Percentiles rank a stretch among this genome's conserved stretches.
Evolutionary conservation across 2,113 vertebrate species (phyloP).

Genomic region (Cranoglanis bouderius): DNA sequence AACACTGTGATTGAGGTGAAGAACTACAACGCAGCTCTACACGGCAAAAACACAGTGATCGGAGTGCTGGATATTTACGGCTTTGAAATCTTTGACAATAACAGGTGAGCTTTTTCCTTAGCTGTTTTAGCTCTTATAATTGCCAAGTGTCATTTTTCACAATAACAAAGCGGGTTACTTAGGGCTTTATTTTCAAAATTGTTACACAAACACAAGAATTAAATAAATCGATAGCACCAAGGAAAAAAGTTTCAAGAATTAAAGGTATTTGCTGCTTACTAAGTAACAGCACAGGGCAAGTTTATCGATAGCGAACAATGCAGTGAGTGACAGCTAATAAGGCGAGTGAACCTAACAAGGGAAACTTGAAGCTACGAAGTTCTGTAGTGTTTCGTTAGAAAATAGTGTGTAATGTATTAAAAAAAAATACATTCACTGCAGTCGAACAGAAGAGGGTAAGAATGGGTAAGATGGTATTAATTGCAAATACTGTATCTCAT

Average conservation of each 20-base stretch:
- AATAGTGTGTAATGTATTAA: not conserved
- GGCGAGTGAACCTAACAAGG: not conserved
- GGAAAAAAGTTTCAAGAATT: not conserved
- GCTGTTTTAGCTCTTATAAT: not conserved
- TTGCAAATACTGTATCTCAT: not conserved
- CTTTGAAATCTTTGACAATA: slow-evolving; percentile 93
- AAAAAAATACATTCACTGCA: no score
- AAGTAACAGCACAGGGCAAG: not conserved
- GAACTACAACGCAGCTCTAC: slow-evolving; percentile 79
- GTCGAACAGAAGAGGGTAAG: not conserved
- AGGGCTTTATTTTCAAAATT: not conserved
- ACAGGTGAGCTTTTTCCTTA: slow-evolving; percentile 78
- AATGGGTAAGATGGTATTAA: not conserved
- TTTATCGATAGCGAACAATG: not conserved
- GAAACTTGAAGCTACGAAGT: not conserved
- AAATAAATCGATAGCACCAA: not conserved
- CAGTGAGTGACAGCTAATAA: not conserved
- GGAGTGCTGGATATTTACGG: slow-evolving; percentile 94
- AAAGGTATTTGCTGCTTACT: not conserved
- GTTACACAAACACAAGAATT: not conserved
- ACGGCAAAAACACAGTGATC: slow-evolving; percentile 92
- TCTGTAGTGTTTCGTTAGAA: not conserved
- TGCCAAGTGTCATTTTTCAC: not conserved
- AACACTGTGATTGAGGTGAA: slow-evolving; percentile 83
- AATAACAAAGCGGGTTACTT: not conserved